phyloP scores from a whole-genome alignment of 2,113 vertebrate species.

The Prionailurus viverrinus region DNA sequence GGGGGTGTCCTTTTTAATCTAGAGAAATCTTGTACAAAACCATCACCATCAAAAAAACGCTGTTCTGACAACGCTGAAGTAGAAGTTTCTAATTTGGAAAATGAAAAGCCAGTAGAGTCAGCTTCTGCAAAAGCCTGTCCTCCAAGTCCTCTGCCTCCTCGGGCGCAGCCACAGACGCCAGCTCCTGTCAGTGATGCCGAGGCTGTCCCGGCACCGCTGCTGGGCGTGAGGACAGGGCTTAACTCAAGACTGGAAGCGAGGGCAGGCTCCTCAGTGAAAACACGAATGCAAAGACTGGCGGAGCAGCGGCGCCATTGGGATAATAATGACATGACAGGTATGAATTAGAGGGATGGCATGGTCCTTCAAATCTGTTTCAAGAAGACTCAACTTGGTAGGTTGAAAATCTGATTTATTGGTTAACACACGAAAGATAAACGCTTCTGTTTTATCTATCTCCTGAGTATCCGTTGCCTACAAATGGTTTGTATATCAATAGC shows the following conservation, averaged over 20 bases:
- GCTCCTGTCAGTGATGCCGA: constrained; percentile 23
- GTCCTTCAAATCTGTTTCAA: not conserved
- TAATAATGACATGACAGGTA: constrained; percentile 82
- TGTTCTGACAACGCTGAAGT: constrained; percentile 89
- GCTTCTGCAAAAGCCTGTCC: constrained; percentile 5
- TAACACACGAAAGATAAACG: not conserved
- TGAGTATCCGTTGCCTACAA: not conserved
- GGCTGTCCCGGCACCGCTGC: not conserved
- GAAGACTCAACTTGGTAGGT: not conserved
- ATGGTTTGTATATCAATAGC: not conserved
- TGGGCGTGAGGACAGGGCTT: constrained; percentile 66
- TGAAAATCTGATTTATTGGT: not conserved
- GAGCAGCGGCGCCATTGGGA: constrained; percentile 94
- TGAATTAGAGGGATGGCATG: not conserved
- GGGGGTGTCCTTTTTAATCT: constrained; percentile 21
- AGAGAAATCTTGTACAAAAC: constrained; percentile 91
- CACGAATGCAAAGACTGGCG: constrained; percentile 93
- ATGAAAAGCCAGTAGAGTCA: constrained; percentile 84
- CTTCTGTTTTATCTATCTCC: not conserved
- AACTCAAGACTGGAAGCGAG: constrained; percentile 62
- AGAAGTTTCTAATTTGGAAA: constrained; percentile 87
- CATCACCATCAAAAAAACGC: constrained; percentile 94
- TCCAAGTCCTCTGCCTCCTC: constrained; percentile 63
- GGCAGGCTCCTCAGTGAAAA: constrained; percentile 87
- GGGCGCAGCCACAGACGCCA: constrained; percentile 80